Evolutionary conservation across 2,888 invertebrate genomes (phyloP).

Genomic region (Erebia aethiops): DNA sequence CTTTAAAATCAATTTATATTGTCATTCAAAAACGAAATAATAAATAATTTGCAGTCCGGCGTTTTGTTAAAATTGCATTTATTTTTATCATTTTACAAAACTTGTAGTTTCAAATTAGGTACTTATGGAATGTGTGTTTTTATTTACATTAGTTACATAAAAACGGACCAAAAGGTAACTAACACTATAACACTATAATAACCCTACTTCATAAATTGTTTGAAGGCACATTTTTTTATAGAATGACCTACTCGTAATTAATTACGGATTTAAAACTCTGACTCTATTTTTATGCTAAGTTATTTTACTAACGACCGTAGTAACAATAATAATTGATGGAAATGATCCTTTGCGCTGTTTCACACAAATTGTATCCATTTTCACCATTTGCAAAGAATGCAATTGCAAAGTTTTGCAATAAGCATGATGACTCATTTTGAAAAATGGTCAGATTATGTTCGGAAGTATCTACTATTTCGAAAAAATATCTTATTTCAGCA

Average conservation of each 20-base stretch:
- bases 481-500: too few relatives aligned
- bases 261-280: slow-evolving; percentile 45
- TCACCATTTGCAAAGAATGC: neutral
- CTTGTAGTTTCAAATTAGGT: slow-evolving; percentile 18
- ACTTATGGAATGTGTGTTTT: slow-evolving; percentile 49
- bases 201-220: slow-evolving; percentile 72
- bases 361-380: neutral
- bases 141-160: slow-evolving; percentile 58
- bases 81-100: slow-evolving; percentile 13
- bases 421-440: too few relatives aligned
- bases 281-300: slow-evolving; percentile 36
- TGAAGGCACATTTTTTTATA: slow-evolving; percentile 79
- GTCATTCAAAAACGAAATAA: neutral
- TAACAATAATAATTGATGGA: slow-evolving; percentile 7
- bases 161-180: slow-evolving; percentile 67
- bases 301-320: slow-evolving; percentile 30
- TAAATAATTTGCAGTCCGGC: neutral
- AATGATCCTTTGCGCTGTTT: neutral
- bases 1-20: too few relatives aligned
- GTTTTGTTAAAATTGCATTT: slow-evolving; percentile 18
- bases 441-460: too few relatives aligned
- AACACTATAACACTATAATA: slow-evolving; percentile 52
- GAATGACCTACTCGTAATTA: slow-evolving; percentile 69
- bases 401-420: neutral
- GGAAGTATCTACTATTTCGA: too few relatives aligned